A percentile compares a stretch with the other conserved stretches of the same genome.
phyloP scores from a whole-genome alignment of 2,888 invertebrate genomes.

The Gnatocerus cornutus region DNA sequence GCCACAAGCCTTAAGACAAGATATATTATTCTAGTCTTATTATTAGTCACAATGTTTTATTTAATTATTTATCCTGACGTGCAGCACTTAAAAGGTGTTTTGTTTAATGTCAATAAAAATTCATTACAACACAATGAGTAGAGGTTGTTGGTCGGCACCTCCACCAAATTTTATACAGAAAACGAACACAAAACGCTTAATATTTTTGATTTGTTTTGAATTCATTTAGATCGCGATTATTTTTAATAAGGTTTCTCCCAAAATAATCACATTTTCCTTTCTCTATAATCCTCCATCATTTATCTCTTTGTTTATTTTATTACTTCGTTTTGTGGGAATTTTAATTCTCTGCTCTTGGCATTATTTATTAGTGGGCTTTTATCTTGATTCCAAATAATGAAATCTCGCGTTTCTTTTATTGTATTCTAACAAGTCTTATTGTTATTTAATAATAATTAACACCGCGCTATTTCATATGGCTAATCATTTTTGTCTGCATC shows the following conservation, averaged over 20 bases:
- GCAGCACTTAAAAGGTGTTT: neutral
- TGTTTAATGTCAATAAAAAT: neutral
- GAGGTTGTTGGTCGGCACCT: neutral
- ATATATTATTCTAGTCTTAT: constrained; percentile 3
- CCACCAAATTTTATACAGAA: too few species aligned
- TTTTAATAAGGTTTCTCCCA: neutral
- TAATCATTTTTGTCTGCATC: too few species aligned
- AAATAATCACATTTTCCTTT: neutral
- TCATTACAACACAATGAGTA: neutral
- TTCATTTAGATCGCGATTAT: too few species aligned
- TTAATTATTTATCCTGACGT: constrained; percentile 6
- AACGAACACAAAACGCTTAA: too few species aligned
- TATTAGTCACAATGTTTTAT: neutral
- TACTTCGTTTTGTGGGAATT: neutral
- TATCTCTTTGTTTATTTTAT: neutral
- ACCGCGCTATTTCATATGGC: too few species aligned
- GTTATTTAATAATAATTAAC: neutral
- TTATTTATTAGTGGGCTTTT: neutral
- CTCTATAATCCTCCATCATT: neutral
- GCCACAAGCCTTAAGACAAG: constrained; percentile 1
- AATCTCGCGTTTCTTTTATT: constrained; percentile 11
- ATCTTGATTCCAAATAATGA: constrained; percentile 5
- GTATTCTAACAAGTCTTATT: constrained; percentile 9
- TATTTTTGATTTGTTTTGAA: too few species aligned
- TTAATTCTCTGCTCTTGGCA: neutral